phyloP scores from a whole-genome alignment of 2,888 invertebrate genomes.

The Tetheella fluctuosa region DNA sequence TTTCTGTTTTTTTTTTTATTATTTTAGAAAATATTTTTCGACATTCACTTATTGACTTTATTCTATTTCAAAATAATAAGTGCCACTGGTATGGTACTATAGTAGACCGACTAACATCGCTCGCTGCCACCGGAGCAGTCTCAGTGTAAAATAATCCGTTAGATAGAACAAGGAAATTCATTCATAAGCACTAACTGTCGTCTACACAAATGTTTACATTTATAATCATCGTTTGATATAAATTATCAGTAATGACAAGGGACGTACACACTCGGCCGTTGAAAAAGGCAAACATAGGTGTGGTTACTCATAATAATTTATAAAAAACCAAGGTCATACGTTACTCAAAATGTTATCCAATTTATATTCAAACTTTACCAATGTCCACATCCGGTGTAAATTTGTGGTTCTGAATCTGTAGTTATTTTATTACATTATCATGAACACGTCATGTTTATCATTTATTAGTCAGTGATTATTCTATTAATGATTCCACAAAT shows the following conservation, averaged over 20 bases:
- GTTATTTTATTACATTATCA: slow-evolving; percentile 57
- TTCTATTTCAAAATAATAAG: neutral
- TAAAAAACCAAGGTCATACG: slow-evolving; percentile 43
- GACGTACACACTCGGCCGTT: slow-evolving; percentile 59
- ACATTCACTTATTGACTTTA: too few species aligned
- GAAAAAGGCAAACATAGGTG: slow-evolving; percentile 64
- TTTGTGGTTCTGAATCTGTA: slow-evolving; percentile 43
- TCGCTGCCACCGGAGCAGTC: neutral
- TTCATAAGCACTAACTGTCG: slow-evolving; percentile 55
- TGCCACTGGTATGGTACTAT: neutral
- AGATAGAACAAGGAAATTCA: slow-evolving; percentile 55
- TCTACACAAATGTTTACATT: slow-evolving; percentile 63
- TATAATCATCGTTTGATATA: slow-evolving; percentile 52
- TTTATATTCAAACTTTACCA: slow-evolving; percentile 53
- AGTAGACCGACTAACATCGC: too few species aligned
- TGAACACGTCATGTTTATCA: slow-evolving; percentile 61
- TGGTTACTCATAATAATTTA: slow-evolving; percentile 42
- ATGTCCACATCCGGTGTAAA: slow-evolving; percentile 55
- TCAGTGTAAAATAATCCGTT: slow-evolving; percentile 25
- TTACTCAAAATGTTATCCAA: slow-evolving; percentile 32
- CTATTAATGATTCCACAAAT: slow-evolving; percentile 40
- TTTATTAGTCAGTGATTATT: slow-evolving; percentile 59
- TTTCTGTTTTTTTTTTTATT: neutral
- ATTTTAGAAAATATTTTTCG: neutral
- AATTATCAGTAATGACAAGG: slow-evolving; percentile 69